Evolutionary conservation across 2,888 invertebrate genomes (phyloP).

Genomic region (Harpalus rufipes): DNA sequence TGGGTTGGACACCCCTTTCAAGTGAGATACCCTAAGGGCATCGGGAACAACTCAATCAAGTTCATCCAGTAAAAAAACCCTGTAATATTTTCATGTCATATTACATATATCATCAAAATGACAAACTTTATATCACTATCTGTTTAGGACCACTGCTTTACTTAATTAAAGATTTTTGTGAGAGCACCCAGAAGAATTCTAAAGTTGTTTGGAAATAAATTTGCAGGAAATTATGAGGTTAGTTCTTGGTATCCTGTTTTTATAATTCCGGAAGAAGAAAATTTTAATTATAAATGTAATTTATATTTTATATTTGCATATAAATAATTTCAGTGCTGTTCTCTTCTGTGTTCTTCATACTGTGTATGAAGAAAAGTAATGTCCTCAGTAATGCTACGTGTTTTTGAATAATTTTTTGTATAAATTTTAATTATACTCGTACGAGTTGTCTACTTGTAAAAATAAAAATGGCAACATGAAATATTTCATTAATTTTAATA

Average conservation of each 20-base stretch:
- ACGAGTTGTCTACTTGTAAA: no score
- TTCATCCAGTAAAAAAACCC: conserved; percentile 15
- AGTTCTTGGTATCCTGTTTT: conserved; percentile 1
- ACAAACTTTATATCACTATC: neutral
- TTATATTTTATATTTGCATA: no score
- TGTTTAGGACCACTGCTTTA: conserved; percentile 11
- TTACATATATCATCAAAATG: neutral
- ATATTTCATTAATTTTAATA: no score
- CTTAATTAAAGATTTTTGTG: conserved; percentile 26
- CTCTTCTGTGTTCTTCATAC: no score
- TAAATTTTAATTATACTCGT: no score
- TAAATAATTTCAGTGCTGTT: no score
- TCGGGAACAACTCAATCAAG: conserved; percentile 33
- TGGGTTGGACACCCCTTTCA: conserved; percentile 28
- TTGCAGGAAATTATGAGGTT: conserved; percentile 7
- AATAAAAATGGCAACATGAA: no score
- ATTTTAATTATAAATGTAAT: no score
- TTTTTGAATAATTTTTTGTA: no score
- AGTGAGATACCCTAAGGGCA: conserved; percentile 24
- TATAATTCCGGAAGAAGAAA: no score
- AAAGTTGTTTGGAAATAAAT: conserved; percentile 29
- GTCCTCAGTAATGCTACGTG: no score
- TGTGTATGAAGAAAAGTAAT: no score
- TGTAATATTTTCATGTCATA: neutral
- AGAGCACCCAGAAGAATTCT: conserved; percentile 10